Evolutionary conservation across 1,140 invertebrate species (phyloP).

Genomic region (Drosophila chauvacae): DNA sequence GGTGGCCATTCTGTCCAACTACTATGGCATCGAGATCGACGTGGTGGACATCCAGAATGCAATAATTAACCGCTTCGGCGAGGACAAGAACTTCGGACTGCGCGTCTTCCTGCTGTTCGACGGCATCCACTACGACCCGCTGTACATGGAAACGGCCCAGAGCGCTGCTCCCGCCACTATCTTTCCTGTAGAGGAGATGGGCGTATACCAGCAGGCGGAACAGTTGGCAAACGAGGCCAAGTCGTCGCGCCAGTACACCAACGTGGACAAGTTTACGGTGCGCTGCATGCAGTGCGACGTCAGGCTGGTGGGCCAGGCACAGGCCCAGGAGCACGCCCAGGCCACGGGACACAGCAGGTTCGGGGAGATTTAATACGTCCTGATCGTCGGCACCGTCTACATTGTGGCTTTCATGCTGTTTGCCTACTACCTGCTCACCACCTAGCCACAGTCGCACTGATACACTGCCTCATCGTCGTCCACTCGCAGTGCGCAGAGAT

Average conservation of each 20-base stretch:
- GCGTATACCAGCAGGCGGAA: constrained; percentile 91
- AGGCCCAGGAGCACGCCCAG: constrained; percentile 94
- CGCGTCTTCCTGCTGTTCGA: constrained; percentile 97
- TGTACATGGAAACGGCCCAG: constrained; percentile 92
- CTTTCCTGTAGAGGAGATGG: constrained; percentile 91
- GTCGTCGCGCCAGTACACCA: constrained; percentile 93
- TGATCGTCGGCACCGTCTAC: constrained; percentile 77
- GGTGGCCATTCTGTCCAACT: constrained; percentile 93
- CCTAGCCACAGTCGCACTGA: constrained; percentile 48
- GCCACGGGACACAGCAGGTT: constrained; percentile 94
- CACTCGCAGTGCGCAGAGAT: constrained; percentile 2
- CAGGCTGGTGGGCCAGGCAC: constrained; percentile 90
- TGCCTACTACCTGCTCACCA: constrained; percentile 81
- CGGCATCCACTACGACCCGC: constrained; percentile 97
- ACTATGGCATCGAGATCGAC: constrained; percentile 96
- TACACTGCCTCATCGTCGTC: constrained; percentile 2
- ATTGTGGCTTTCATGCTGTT: constrained; percentile 81
- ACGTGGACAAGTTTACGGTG: constrained; percentile 93
- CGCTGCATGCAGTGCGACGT: constrained; percentile 92
- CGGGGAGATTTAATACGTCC: constrained; percentile 90
- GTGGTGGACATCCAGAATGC: constrained; percentile 96
- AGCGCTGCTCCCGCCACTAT: constrained; percentile 90
- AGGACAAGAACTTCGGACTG: constrained; percentile 93
- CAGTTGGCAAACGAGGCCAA: constrained; percentile 94
- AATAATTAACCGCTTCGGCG: constrained; percentile 96